Percentiles rank a stretch among this genome's conserved stretches.
Evolutionary conservation across 2,888 invertebrate species (phyloP).

Genomic region (Trachelus stipa): DNA sequence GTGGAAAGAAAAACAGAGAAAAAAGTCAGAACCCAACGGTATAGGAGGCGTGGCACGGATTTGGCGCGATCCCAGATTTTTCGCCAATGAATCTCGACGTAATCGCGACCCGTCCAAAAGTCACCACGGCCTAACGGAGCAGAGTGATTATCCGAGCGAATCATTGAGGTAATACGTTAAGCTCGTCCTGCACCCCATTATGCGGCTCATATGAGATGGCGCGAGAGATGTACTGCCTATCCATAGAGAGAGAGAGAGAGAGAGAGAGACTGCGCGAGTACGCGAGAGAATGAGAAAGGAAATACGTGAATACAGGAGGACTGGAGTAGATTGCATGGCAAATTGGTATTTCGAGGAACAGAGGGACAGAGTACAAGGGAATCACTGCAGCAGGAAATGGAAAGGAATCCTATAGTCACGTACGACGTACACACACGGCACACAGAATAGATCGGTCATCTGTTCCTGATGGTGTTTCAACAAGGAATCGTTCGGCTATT

Average conservation of each 20-base stretch:
- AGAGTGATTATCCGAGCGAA: conserved; percentile 7
- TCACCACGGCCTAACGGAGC: conserved; percentile 5
- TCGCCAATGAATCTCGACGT: conserved; percentile 3
- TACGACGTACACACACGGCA: neutral
- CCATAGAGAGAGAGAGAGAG: neutral
- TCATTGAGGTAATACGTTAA: conserved; percentile 10
- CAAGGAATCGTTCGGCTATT: neutral
- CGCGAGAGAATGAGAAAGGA: neutral
- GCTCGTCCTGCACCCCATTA: conserved; percentile 18
- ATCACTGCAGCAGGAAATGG: neutral
- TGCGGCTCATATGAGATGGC: conserved; percentile 23
- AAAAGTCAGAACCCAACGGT: too few relatives aligned
- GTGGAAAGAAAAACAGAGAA: too few relatives aligned
- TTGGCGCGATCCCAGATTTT: conserved; percentile 1
- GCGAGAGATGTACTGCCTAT: conserved; percentile 22
- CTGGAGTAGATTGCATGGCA: neutral
- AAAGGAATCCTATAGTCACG: neutral
- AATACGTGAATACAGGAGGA: neutral
- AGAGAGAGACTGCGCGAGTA: neutral
- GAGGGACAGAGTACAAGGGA: neutral
- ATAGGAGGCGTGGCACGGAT: neutral
- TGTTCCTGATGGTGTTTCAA: neutral
- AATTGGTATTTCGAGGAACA: neutral
- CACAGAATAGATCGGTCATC: neutral
- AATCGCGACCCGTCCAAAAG: conserved; percentile 4